Base-by-base conservation (phyloP, 2,888 invertebrate species). In the Leucoma salicis region DNA sequence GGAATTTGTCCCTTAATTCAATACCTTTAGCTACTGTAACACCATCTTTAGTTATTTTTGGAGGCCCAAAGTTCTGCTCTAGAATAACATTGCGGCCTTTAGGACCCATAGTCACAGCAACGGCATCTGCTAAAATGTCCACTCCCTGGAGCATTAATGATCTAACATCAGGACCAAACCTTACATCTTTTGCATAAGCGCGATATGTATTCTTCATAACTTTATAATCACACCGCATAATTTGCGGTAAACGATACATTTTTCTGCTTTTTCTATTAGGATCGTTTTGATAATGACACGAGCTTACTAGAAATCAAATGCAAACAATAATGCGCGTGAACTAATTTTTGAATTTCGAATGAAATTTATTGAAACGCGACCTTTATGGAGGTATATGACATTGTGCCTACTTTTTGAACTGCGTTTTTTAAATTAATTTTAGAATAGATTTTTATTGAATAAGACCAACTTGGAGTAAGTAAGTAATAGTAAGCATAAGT, bases 31-130 rank as follows among this genome's bases (percentile, higher is more conserved):
- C 99, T 8, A 99, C 99, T 0, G 99, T 99, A 0, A 99, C 99
- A 50, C 99, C 99, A 82, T 99, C 99, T 89, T 99, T 99, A n/a
- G 99, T 99, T 68, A 99, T 99, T 91, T 99, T 99, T 5, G 99
- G 99, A 42, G 97, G 96, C 10, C 99, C 99, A 96, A 97, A 98
- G 15, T 96, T 94, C 83, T 99, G 99, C 85, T 99, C 99, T 62
- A 99, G 92, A 64, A 99, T 99, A 4, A 99, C 99, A 81, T 99
- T 99, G 42, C 99, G 94, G 10, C 99, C 99, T 70, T 99, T 99
- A 35, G 99, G 99, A 11, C 99, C 99, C 99, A 99, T 97, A 7
- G 99, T 99, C 15, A 99, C 97, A 12, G 99, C 98, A 12, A 99
- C 99, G 36, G 99, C 99, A 91, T 99, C 98, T 13, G 99, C 98